A percentile compares a stretch with the other conserved stretches of the same genome.
Conservation (phyloP, 2,797 vertebrate species). For the Chaenodraco wilsoni region DNA sequence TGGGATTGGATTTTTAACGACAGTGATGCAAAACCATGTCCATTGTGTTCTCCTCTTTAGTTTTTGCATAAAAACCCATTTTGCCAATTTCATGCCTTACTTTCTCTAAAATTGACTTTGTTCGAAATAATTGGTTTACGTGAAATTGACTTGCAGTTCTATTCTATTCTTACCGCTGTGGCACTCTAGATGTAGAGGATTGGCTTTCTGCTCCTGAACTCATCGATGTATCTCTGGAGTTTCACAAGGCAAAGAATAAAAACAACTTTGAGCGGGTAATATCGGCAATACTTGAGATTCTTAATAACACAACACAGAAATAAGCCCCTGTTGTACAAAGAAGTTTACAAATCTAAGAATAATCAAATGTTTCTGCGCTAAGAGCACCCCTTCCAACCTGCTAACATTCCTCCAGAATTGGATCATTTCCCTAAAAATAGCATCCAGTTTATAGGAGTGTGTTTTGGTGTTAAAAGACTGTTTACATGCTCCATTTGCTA, state of each 20-base stretch:
- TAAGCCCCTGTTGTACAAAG: conserved; percentile 47
- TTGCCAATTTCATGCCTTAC: conserved; percentile 7
- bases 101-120: conserved; percentile 21
- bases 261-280: conserved; percentile 39
- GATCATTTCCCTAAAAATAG: conserved; percentile 7
- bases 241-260: conserved; percentile 22
- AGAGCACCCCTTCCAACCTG: not conserved
- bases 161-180: not conserved
- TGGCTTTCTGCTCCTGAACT: conserved; percentile 12
- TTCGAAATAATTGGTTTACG: conserved; percentile 31
- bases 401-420: conserved; percentile 2
- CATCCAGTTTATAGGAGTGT: not conserved
- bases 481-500: conserved; percentile 24
- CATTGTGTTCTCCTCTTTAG: not conserved
- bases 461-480: conserved; percentile 9
- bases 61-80: not conserved
- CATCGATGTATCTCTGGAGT: conserved; percentile 1
- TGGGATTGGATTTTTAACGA: not conserved
- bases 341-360: conserved; percentile 19
- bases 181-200: conserved; percentile 19
- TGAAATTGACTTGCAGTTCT: conserved; percentile 3
- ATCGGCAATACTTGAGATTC: conserved; percentile 24
- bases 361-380: not conserved
- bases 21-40: not conserved
- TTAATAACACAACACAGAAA: conserved; percentile 32